These are phyloP conservation scores for Capreolus pygargus DNA, from an alignment of 2,113 vertebrate genomes.

Conservation along the genomic window DNA sequence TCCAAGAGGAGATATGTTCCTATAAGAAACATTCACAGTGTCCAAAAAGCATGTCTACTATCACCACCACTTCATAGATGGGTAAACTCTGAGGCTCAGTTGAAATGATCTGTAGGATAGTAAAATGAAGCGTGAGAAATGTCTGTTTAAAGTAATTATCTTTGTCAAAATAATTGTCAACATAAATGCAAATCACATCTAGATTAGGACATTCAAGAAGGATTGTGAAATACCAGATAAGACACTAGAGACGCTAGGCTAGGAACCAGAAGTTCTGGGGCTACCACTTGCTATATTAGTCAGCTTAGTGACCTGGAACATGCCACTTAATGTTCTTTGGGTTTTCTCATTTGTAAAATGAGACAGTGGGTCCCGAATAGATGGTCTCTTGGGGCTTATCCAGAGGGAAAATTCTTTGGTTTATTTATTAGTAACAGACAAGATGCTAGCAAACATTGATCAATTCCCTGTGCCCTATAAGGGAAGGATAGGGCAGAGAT, in stretches of 20 bases:
- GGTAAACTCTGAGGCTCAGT: background rate
- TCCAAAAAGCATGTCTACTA: background rate
- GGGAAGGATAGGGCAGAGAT: background rate
- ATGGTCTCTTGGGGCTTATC: background rate
- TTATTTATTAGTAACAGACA: background rate
- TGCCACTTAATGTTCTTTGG: background rate
- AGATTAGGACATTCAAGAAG: background rate
- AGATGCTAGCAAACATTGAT: background rate
- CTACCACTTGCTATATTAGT: background rate
- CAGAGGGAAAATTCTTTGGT: background rate
- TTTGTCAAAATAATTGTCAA: slow-evolving; percentile 18
- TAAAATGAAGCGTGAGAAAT: background rate
- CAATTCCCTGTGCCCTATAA: background rate
- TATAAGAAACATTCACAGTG: slow-evolving; percentile 10
- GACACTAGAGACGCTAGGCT: background rate
- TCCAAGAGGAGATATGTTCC: background rate
- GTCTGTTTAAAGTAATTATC: background rate
- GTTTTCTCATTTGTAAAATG: background rate
- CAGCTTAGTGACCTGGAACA: background rate
- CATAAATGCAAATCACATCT: background rate
- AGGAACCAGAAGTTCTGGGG: background rate
- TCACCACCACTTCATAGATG: background rate
- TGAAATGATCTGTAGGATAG: background rate
- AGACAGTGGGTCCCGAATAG: background rate
- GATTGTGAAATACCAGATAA: background rate